phyloP scores from a whole-genome alignment of 1,140 invertebrate species.

The Drosophila ohnishii region DNA sequence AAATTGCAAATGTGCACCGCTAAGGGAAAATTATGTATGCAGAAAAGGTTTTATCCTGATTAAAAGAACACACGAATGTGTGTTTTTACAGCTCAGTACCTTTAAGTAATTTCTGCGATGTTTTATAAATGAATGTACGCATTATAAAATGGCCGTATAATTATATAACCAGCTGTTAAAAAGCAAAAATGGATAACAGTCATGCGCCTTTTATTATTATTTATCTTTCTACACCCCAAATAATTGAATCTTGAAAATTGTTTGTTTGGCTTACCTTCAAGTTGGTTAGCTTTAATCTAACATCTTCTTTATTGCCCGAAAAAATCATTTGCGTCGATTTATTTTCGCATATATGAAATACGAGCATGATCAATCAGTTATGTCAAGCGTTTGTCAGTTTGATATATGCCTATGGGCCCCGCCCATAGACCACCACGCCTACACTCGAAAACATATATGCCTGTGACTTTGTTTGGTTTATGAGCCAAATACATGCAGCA shows the following conservation, averaged over 20 bases:
- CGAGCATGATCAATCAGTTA: conserved; percentile 34
- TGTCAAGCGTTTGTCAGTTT: conserved; percentile 39
- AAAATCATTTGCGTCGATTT: conserved; percentile 10
- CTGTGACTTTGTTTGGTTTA: conserved; percentile 27
- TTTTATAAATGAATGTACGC: not conserved
- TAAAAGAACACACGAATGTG: conserved; percentile 8
- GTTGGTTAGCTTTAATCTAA: not conserved
- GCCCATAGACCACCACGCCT: conserved; percentile 4
- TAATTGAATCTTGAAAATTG: too few relatives aligned
- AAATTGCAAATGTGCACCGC: conserved; percentile 26
- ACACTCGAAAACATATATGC: not conserved
- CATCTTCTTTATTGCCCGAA: too few relatives aligned
- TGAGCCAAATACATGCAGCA: conserved; percentile 8
- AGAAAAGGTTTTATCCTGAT: conserved; percentile 23
- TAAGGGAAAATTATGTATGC: conserved; percentile 26
- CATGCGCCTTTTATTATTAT: too few relatives aligned
- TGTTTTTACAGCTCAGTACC: not conserved
- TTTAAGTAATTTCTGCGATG: not conserved
- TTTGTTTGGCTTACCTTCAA: not conserved
- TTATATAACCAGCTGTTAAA: not conserved
- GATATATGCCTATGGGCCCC: conserved; percentile 15
- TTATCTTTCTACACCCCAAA: too few relatives aligned
- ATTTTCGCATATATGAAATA: conserved; percentile 16
- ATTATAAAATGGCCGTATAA: not conserved
- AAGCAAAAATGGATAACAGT: too few relatives aligned